These are phyloP conservation scores for Trissonchulus sp. DNA, from an alignment of 2,888 invertebrate genomes.

Conservation along the genomic window DNA sequence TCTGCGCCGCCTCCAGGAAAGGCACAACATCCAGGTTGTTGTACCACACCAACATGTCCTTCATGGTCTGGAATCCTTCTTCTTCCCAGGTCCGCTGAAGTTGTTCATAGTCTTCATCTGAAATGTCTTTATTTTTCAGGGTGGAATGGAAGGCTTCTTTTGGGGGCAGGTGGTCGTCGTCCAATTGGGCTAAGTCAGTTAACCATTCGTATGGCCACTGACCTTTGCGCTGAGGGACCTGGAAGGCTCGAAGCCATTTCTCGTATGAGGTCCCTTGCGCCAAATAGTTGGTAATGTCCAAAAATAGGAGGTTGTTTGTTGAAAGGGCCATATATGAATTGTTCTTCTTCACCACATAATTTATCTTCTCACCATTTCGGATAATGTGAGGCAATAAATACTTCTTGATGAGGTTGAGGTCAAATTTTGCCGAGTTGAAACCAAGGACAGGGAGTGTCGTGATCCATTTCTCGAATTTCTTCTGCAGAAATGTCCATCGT, in stretches of 20 bases:
- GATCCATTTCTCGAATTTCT: not conserved
- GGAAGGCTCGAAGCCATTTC: not conserved
- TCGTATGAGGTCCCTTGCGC: not conserved
- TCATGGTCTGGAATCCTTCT: not conserved
- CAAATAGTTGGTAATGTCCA: slow-evolving; percentile 3
- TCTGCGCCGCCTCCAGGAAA: slow-evolving; percentile 34
- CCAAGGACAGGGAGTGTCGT: not conserved
- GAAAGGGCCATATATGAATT: not conserved
- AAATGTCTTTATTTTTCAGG: not conserved
- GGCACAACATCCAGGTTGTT: slow-evolving; percentile 33
- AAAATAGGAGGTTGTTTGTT: not conserved
- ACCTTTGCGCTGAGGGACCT: not conserved
- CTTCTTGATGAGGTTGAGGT: slow-evolving; percentile 6
- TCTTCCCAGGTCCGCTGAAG: not conserved
- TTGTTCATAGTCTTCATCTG: not conserved
- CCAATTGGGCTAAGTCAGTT: not conserved
- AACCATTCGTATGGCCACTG: slow-evolving; percentile 16
- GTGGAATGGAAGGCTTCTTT: slow-evolving; percentile 4
- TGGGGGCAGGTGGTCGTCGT: not conserved
- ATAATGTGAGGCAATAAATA: not conserved
- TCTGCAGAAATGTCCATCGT: not conserved
- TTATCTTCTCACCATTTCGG: not conserved
- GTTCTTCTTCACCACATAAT: not conserved
- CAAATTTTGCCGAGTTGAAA: slow-evolving; percentile 21
- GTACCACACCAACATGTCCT: slow-evolving; percentile 29